Base-by-base conservation (phyloP, 2,113 vertebrate species). In the Ceratotherium simum region DNA sequence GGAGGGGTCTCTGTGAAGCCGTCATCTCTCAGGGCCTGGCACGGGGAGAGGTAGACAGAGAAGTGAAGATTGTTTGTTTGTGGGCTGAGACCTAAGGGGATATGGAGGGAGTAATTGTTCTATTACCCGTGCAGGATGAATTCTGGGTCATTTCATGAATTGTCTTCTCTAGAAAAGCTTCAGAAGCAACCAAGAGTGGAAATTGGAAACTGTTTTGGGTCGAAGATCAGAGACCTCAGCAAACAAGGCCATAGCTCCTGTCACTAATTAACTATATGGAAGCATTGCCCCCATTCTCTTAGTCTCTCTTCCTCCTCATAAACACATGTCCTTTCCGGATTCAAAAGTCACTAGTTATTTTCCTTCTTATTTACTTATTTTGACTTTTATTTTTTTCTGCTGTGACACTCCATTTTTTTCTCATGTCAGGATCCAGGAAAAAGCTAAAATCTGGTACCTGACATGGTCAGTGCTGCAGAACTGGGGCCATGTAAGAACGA, bases 111-210 rank as follows among this genome's bases (percentile, higher is more conserved):
- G 3, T 23, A 25, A 81, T 20, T 51, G 16, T 58, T 33, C 33
- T 36, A 0, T 54, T 5, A 42, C 2, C 8, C 2, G 14, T 0
- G 31, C 10, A 46, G 36, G 23, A 12, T 65, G 16, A 58, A 60
- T 91, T 51, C 39, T 75, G 64, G 16, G 58, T 36, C 20, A 9
- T 46, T 75, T 54, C 54, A 8, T 25, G 7, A 29, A 1, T 3
- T 4, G 13, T 36, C 29, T 62, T 85, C 54, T 62, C 48, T 36
- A 79, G 79, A 42, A 70, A 56, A 92, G n/a, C 46, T 21, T 42
- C 17, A 11, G 13, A 48, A 60, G 64, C 10, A 21, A 25, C 31
- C 7, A 13, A 81, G 29, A 31, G 25, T 75, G 31, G 75, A 56
- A 48, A 23, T 1, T 23, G 31, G 69, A 88, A 54, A 39, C 11